These are phyloP conservation scores for Acipenser oxyrinchus DNA, from an alignment of 2,797 vertebrate genomes.

Conservation along the genomic window DNA sequence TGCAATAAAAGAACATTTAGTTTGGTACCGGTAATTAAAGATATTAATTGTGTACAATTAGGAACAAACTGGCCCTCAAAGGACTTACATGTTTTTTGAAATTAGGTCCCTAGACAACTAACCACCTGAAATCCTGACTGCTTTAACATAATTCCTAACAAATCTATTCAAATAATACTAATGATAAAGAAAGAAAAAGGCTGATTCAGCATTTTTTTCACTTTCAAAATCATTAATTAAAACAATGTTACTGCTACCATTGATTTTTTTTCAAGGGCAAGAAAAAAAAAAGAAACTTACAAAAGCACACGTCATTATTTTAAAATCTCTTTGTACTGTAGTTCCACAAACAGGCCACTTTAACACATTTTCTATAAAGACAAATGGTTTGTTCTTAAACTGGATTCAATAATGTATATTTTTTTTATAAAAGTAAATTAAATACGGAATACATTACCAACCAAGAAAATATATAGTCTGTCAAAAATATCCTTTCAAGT, in stretches of 20 bases:
- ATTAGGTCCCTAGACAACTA: constrained; percentile 20
- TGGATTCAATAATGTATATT: too few species aligned
- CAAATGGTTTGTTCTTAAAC: too few species aligned
- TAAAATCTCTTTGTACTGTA: not conserved
- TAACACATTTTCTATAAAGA: too few species aligned
- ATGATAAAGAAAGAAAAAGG: constrained; percentile 25
- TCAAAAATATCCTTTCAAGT: too few species aligned
- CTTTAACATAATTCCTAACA: constrained; percentile 21
- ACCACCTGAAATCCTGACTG: constrained; percentile 17
- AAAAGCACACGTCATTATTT: constrained; percentile 40
- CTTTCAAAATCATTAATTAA: constrained; percentile 52
- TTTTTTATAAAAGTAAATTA: too few species aligned
- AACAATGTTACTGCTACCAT: constrained; percentile 47
- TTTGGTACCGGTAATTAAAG: too few species aligned
- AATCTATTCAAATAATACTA: constrained; percentile 34
- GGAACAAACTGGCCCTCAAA: not conserved
- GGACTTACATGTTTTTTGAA: constrained; percentile 9
- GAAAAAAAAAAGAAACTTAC: constrained; percentile 23
- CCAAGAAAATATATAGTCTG: too few species aligned
- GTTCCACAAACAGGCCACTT: too few species aligned
- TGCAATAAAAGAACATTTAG: too few species aligned
- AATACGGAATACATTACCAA: too few species aligned
- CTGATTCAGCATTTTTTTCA: constrained; percentile 41
- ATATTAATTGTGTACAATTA: too few species aligned
- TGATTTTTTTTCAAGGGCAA: constrained; percentile 47